Base-by-base conservation (phyloP, 2,888 invertebrate species). In the Petrophora chlorosata region DNA sequence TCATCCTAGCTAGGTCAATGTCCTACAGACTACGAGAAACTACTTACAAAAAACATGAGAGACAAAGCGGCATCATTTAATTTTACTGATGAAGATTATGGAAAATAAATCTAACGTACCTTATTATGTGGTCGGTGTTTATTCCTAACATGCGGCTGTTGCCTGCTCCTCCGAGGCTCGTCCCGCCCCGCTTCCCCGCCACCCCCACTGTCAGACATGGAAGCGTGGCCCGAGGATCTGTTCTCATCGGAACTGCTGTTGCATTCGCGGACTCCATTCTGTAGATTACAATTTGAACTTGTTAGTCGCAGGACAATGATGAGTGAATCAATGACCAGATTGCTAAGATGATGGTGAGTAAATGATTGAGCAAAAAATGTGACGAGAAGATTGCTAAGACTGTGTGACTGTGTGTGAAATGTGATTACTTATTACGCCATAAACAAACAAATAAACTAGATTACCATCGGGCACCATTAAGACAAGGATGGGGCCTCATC, bases 201-300 rank as follows among this genome's bases (percentile, higher is more conserved):
- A 14, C 94, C 93, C 2, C 96, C 96, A 39, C 96, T 96, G 79
- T 97, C 97, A n/a, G 97, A 97, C 97, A 97, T 97, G 67, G 96
- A 96, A 4, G 97, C 97, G 82, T 97, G 97, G 0, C 97, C 97
- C 0, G 97, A 97, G n/a, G 97, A 97, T 22, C 97, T 91, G 80
- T 96, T 96, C 83, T 97, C 97, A 71, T 97, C 96, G 2, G 96
- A 97, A 12, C 96, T 96, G 80, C 96, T 96, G 84, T 94, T 94
- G 73, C 94, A 94, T 53, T 94, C 94, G 52, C 94, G 93, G 47
- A 93, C 94, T 45, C 92, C 92, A 81, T 92, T 90, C 79, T 92
- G 88, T 0, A 72, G n/a, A 7, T 5, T 7, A 30, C 5, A 3
- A 1, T 29, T 13, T 2, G 1, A 13, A 8, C n/a, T n/a, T n/a